Conservation (phyloP, 2,888 invertebrate species). For the Aphidoletes aphidimyza region DNA sequence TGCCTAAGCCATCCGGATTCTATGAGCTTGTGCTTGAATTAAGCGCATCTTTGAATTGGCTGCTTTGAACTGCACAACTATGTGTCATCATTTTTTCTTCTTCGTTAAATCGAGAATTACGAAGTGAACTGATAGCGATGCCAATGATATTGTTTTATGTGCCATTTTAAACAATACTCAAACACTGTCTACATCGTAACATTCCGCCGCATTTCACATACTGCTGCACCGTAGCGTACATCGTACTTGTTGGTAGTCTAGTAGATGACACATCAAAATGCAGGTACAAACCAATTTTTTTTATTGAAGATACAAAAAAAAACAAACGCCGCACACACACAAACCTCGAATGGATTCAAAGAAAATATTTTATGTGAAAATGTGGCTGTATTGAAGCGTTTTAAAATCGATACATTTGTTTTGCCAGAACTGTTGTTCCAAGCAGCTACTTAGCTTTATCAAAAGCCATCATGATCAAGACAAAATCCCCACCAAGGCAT, state of each 20-base stretch:
- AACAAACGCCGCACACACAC: not conserved
- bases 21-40: not conserved
- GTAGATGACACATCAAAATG: too few relatives aligned
- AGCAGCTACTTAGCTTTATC: not conserved
- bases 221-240: too few relatives aligned
- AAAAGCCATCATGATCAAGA: too few relatives aligned
- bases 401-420: not conserved
- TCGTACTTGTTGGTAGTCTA: too few relatives aligned
- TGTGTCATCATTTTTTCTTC: not conserved
- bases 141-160: not conserved
- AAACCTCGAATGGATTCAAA: not conserved
- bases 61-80: not conserved
- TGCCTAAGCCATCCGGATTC: too few relatives aligned
- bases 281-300: too few relatives aligned
- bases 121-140: not conserved
- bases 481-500: too few relatives aligned
- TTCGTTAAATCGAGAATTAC: too few relatives aligned
- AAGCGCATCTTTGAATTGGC: not conserved
- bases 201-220: too few relatives aligned
- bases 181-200: too few relatives aligned
- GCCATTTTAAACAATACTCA: not conserved
- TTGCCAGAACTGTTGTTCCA: not conserved
- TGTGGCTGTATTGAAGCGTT: not conserved
- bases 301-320: too few relatives aligned
- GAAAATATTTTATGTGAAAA: too few relatives aligned